Evolutionary conservation across 92 coral and sea anemone genomes (phyloP).

Genomic region (Paramuricea clavata): DNA sequence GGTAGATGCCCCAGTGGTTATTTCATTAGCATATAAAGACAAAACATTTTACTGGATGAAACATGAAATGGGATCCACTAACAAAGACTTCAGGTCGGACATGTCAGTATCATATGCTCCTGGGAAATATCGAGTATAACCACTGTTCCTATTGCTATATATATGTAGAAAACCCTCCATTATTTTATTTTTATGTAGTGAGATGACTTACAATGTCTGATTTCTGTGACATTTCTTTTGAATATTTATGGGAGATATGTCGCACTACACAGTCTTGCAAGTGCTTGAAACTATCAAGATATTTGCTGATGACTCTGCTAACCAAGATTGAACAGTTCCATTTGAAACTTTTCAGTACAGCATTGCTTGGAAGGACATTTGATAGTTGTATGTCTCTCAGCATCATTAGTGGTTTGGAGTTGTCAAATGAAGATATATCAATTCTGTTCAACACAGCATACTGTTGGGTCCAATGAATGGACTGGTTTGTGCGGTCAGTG

Average conservation of each 20-base stretch:
- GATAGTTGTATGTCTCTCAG: conserved; percentile 22
- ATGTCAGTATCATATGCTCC: conserved; percentile 4
- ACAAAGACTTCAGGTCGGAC: background rate
- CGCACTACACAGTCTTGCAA: conserved; percentile 46
- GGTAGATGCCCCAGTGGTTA: too few relatives aligned
- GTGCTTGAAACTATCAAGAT: conserved; percentile 31
- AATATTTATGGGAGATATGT: conserved; percentile 50
- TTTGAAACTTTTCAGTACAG: conserved; percentile 60
- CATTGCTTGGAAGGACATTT: conserved; percentile 45
- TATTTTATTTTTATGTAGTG: background rate
- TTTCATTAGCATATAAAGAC: too few relatives aligned
- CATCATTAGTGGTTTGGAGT: conserved; percentile 36
- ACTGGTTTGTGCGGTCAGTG: conserved; percentile 54
- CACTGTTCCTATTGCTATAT: background rate
- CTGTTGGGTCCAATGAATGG: conserved; percentile 70
- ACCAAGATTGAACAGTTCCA: conserved; percentile 55
- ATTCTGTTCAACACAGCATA: conserved; percentile 38
- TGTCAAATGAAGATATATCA: conserved; percentile 23
- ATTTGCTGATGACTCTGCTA: conserved; percentile 47
- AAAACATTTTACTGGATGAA: too few relatives aligned
- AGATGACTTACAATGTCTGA: conserved; percentile 54
- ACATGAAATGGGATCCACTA: too few relatives aligned
- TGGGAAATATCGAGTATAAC: conserved; percentile 3
- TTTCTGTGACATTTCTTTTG: conserved; percentile 43
- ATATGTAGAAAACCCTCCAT: background rate